Percentiles rank a stretch among this genome's conserved stretches.
Evolutionary conservation across 2,113 vertebrate genomes (phyloP).

Genomic region (Hystrix cristata): DNA sequence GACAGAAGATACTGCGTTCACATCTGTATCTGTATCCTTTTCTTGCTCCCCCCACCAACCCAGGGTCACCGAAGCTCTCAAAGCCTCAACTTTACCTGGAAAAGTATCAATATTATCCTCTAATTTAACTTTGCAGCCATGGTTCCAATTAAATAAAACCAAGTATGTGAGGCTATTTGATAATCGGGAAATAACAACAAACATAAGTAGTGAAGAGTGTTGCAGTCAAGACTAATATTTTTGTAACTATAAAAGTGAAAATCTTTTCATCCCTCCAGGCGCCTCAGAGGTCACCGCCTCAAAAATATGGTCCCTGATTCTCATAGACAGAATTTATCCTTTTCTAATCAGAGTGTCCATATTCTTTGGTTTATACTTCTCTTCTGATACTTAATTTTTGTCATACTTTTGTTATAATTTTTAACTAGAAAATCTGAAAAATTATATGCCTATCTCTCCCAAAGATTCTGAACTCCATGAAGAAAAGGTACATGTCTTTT

Average conservation of each 20-base stretch:
- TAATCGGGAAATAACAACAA: not conserved
- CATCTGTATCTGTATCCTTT: not conserved
- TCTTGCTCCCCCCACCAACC: no score
- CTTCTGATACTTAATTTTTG: not conserved
- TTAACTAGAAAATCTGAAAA: not conserved
- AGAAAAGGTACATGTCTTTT: not conserved
- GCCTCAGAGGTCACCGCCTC: not conserved
- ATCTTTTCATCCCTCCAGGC: not conserved
- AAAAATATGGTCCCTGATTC: not conserved
- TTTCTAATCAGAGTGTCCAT: not conserved
- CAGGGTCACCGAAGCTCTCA: not conserved
- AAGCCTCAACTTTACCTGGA: not conserved
- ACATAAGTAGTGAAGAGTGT: not conserved
- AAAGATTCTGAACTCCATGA: not conserved
- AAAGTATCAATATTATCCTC: not conserved
- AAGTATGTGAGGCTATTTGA: not conserved
- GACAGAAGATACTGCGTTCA: not conserved
- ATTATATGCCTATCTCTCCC: not conserved
- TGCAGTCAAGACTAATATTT: not conserved
- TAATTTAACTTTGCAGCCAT: not conserved
- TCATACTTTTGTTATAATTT: not conserved
- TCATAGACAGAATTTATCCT: not conserved
- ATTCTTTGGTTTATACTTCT: not conserved
- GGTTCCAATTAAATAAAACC: slow-evolving; percentile 6
- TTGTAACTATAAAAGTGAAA: not conserved